phyloP scores from a whole-genome alignment of 1,140 invertebrate species.

The Lepidurus arcticus region DNA sequence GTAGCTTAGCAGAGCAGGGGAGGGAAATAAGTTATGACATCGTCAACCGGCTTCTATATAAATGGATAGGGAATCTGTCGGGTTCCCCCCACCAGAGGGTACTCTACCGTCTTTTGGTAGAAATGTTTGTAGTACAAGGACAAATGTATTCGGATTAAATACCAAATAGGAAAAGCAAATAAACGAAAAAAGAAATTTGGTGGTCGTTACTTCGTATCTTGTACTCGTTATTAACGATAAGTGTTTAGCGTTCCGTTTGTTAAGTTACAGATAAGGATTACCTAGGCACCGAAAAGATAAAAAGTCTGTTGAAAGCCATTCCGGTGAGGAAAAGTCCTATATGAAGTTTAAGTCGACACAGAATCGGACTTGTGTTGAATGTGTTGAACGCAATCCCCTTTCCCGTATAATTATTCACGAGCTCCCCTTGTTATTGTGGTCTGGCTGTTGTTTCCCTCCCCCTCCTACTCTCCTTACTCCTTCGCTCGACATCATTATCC shows the following conservation, averaged over 20 bases:
- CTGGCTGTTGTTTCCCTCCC: neutral
- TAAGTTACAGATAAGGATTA: neutral
- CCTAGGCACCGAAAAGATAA: conserved; percentile 20
- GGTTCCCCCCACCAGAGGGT: too few relatives aligned
- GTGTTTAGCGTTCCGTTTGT: neutral
- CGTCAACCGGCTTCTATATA: neutral
- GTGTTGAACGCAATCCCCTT: neutral
- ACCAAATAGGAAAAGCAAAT: too few relatives aligned
- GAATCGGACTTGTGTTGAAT: neutral
- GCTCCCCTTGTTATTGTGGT: neutral
- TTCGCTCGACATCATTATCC: neutral
- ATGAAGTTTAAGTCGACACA: neutral
- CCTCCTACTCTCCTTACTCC: neutral
- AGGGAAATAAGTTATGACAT: neutral
- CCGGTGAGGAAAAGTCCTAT: neutral
- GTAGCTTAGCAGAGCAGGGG: neutral
- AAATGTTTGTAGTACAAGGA: too few relatives aligned
- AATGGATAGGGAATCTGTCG: too few relatives aligned
- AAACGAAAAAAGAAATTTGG: too few relatives aligned
- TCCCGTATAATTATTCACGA: conserved; percentile 9
- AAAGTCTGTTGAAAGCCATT: neutral
- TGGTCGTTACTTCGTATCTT: neutral
- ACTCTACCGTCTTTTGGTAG: too few relatives aligned
- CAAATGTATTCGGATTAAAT: too few relatives aligned
- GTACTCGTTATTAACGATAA: neutral